Percentiles rank a stretch among this genome's conserved stretches.
Conservation (phyloP, 2,888 invertebrate species). For the Noctua fimbriata region DNA sequence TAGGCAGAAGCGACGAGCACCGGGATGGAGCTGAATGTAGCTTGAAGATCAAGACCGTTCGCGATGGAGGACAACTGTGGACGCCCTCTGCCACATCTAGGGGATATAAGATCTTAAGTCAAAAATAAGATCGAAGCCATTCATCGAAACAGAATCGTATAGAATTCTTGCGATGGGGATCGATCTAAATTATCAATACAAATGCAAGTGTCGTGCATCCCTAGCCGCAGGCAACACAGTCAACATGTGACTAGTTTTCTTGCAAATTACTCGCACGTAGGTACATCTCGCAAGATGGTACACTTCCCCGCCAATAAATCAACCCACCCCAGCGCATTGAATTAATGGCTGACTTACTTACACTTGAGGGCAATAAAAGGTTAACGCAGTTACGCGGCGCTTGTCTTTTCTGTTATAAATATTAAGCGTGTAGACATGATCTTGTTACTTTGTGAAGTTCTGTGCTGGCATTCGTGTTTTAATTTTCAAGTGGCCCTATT, state of each 20-base stretch:
- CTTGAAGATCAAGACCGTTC: neutral
- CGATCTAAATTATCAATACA: neutral
- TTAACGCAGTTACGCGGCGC: slow-evolving; percentile 54
- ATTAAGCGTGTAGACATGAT: slow-evolving; percentile 51
- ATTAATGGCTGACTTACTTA: slow-evolving; percentile 67
- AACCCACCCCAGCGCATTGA: slow-evolving; percentile 59
- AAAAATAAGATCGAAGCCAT: neutral
- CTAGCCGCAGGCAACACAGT: slow-evolving; percentile 9
- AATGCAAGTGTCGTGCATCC: neutral
- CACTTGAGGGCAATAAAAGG: slow-evolving; percentile 64
- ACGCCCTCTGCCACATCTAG: neutral
- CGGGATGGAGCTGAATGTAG: neutral
- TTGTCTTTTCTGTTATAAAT: slow-evolving; percentile 49
- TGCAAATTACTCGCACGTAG: slow-evolving; percentile 30
- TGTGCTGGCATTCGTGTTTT: slow-evolving; percentile 7
- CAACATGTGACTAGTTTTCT: slow-evolving; percentile 47
- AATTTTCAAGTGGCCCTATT: neutral
- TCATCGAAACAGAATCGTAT: neutral
- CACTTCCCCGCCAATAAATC: slow-evolving; percentile 64
- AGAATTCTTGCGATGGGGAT: neutral
- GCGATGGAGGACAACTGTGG: neutral
- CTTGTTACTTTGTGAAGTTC: slow-evolving; percentile 38
- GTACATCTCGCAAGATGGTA: slow-evolving; percentile 58
- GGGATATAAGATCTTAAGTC: neutral
- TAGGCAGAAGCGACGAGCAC: neutral